Evolutionary conservation across 2,113 vertebrate genomes (phyloP).

Genomic region (Hydropotes inermis): DNA sequence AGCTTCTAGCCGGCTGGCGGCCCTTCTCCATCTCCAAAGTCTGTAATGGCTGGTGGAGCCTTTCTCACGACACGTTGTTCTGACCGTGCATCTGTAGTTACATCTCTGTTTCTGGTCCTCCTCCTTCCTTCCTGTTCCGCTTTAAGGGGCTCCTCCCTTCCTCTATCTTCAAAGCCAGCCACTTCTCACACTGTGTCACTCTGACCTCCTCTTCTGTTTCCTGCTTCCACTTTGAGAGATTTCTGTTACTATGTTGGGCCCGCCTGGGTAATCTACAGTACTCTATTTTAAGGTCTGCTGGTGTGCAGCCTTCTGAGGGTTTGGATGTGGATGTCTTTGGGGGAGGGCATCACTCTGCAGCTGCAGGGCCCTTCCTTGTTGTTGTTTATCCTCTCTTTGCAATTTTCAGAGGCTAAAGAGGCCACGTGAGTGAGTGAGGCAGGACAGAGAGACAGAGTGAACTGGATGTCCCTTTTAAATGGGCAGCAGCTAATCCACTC

Average conservation of each 20-base stretch:
- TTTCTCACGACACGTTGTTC: rapidly evolving
- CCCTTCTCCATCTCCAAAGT: background rate
- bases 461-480: background rate
- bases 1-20: background rate
- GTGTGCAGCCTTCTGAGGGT: background rate
- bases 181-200: background rate
- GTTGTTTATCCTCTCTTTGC: background rate
- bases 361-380: background rate
- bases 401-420: background rate
- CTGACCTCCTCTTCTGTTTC: background rate
- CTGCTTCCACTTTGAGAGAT: background rate
- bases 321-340: background rate
- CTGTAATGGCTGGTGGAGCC: background rate
- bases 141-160: background rate
- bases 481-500: background rate
- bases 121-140: background rate
- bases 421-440: background rate
- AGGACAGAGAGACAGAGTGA: background rate
- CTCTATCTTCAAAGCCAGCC: background rate
- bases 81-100: background rate
- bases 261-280: background rate
- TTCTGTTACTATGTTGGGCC: too few species aligned
- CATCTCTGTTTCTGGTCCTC: background rate
- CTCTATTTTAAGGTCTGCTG: background rate
- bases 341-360: background rate